Evolutionary conservation across 2,797 vertebrate genomes (phyloP), one percentile per base, ranked within the genome.

Genomic region (Carduelis carduelis): DNA sequence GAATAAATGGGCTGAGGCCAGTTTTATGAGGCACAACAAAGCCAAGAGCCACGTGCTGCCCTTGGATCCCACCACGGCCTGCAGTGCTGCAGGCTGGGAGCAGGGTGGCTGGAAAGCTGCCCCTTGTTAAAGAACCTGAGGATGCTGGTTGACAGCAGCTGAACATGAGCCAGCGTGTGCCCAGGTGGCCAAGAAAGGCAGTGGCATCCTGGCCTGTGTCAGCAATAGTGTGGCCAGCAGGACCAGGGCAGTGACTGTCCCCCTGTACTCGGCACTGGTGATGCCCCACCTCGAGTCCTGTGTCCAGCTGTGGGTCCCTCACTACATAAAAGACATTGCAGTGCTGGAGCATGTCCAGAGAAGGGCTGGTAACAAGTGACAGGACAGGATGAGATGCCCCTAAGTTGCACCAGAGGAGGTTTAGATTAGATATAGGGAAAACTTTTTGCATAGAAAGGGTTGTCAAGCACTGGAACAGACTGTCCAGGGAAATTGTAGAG

Each of bases 221-320:
- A 70, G 14, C 44, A 70, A 16, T 1, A 19, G 28, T 9, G 44
- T 5, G 28, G 21, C 43, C 50, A 70, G 44, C 17, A 70, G 50
- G 28, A 39, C 0, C n/a, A 50, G n/a, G 17, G 14, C 24, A 63
- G 35, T 0, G 23, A 49, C 4, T 30, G 9, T 55, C 12, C 9
- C 12, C 21, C 24, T 26, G 43, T 34, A 15, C 16, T 44, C 2
- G 0, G 16, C 14, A 44, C 7, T 30, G 49, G 7, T 61, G 19
- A 43, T 0, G 2, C 9, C 13, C 7, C 32, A 50, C 7, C 37
- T 37, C 1, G 0, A n/a, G 24, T 37, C 4, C 23, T 15, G 17
- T 35, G 12, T 57, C 12, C 50, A 69, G 5, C n/a, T 55, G 28
- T 43, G 35, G 8, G 8, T 8, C 8, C 14, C 8, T 57, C 28